These are phyloP conservation scores for Pipa parva DNA, from an alignment of 2,113 vertebrate genomes.

Conservation along the genomic window DNA sequence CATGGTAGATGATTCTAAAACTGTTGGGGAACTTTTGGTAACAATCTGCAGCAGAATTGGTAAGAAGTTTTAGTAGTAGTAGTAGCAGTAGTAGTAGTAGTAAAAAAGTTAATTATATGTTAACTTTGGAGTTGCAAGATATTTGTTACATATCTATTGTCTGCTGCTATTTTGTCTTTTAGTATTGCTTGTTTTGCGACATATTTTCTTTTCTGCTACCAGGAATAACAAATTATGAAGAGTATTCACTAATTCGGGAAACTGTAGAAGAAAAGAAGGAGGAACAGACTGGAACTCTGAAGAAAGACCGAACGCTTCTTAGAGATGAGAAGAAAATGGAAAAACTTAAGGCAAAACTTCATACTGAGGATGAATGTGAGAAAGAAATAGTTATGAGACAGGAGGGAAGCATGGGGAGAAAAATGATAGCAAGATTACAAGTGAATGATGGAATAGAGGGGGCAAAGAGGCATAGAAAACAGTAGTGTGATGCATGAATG, in stretches of 20 bases:
- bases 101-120: not conserved
- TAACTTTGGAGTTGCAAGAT: no score
- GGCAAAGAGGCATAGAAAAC: no score
- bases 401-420: no score
- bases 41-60: constrained; percentile 98
- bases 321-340: constrained; percentile 97
- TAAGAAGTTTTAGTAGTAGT: constrained; percentile 45
- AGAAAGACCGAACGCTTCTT: constrained; percentile 86
- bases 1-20: constrained; percentile 98
- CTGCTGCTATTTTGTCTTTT: no score
- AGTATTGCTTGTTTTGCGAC: no score
- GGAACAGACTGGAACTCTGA: constrained; percentile 84
- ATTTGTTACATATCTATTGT: no score
- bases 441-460: no score
- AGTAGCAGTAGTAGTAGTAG: not conserved
- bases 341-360: constrained; percentile 97
- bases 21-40: constrained; percentile 91
- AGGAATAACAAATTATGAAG: constrained; percentile 99
- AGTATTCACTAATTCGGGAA: constrained; percentile 97
- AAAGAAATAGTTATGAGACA: constrained; percentile 35
- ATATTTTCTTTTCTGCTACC: no score
- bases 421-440: no score
- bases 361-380: constrained; percentile 96
- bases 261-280: constrained; percentile 87
- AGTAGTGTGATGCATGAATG: no score